Evolutionary conservation across 2,888 invertebrate genomes (phyloP), one percentile per base, ranked within the genome.

Genomic region (Noctua comes): DNA sequence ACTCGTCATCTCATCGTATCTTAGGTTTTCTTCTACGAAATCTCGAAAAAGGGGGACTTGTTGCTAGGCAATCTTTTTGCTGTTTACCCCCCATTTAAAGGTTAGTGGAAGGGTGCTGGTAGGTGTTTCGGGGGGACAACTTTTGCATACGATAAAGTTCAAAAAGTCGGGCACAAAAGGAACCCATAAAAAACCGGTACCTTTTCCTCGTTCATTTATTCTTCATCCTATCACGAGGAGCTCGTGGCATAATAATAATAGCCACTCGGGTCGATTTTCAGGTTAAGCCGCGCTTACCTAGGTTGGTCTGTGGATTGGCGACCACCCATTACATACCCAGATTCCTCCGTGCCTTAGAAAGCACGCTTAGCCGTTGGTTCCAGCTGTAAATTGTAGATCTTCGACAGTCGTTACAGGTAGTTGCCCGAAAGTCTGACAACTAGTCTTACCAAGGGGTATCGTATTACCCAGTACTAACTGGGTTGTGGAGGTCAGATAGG

Each of bases 171-270:
- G 24, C 21, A 68, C 51, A 54, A 78, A 68, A 46, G 1, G 77
- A 78, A 78, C 0, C 31, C 78, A 0, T 78, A 78, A 0, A 78
- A 78, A 78, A 64, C 62, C n/a, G 1, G 1, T 40, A n/a, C 24
- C 43, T 48, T n/a, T 43, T 43, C 7, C 18, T 4, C 21, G 27
- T 36, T 27, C 8, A 11, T 66, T 18, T 5, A 1, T 24, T 4
- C 40, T 24, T 59, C 57, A 48, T 75, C 18, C 36, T 46, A 10
- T 54, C 7, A 54, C 18, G 70, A 54, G n/a, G 7, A 54, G 54
- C 54, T 51, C 21, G 21, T 51, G 21, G 21, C 8, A 21, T 10
- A 51, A 24, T 51, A 51, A 51, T 51, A 51, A 51, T 24, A 54
- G 54, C 54, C 24, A 24, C 24, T 24, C 24, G 54, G 10, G 24